Conservation (phyloP, 1,140 invertebrate genomes). For the Heliconius nattereri region DNA sequence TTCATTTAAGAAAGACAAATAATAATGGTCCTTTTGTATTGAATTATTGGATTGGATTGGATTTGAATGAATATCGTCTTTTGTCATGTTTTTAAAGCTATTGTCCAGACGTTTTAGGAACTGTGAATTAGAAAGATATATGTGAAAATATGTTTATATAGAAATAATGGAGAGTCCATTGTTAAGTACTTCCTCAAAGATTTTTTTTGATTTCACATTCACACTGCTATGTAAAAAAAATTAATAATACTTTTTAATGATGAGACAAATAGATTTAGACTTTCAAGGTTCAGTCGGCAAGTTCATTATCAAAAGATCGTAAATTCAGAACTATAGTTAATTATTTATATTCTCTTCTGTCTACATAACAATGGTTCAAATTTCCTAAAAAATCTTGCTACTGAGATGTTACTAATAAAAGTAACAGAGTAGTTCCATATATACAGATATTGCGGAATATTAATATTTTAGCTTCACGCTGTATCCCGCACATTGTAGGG, state of each 20-base stretch:
- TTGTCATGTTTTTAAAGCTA: slow-evolving; percentile 51
- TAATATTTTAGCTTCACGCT: no score
- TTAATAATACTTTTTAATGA: no score
- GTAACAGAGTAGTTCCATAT: no score
- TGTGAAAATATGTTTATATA: neutral
- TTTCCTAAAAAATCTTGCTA: neutral
- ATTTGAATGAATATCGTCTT: slow-evolving; percentile 30
- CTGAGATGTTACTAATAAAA: no score
- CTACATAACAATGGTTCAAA: neutral
- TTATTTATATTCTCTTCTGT: neutral
- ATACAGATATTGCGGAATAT: no score
- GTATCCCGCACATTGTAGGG: no score
- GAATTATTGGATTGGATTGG: slow-evolving; percentile 4
- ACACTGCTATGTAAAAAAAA: no score
- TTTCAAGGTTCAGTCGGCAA: no score
- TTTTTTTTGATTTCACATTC: no score
- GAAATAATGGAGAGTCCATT: no score
- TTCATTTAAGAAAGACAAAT: slow-evolving; percentile 71
- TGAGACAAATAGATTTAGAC: no score
- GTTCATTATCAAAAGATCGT: neutral
- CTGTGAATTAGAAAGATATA: slow-evolving; percentile 42
- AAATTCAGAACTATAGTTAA: neutral
- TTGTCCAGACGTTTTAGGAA: slow-evolving; percentile 57
- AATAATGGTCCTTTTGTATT: slow-evolving; percentile 45
- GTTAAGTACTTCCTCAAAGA: no score